Conservation (phyloP, 2,113 vertebrate species). For the Elanoides forficatus region DNA sequence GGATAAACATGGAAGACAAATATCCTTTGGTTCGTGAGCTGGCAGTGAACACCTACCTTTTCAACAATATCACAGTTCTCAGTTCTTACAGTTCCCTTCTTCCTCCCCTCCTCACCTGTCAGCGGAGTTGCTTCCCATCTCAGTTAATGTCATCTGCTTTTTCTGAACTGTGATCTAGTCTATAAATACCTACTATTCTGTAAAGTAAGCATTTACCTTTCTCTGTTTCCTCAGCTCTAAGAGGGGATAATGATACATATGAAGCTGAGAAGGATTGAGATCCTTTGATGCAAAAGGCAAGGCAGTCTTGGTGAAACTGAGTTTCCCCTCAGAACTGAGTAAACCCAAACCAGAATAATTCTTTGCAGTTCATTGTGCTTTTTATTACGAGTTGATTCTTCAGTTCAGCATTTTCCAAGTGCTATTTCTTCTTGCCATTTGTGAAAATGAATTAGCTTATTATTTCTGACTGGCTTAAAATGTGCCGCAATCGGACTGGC, state of each 20-base stretch:
- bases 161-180: neutral
- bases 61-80: rapidly evolving
- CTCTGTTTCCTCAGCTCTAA: neutral
- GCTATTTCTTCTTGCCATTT: neutral
- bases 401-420: neutral
- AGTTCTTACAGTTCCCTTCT: neutral
- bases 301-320: neutral
- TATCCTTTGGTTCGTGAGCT: conserved; percentile 82
- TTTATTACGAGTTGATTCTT: neutral
- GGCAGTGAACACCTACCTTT: neutral
- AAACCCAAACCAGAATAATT: neutral
- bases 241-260: rapidly evolving
- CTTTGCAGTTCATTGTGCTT: neutral
- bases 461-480: neutral
- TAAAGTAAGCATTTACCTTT: neutral
- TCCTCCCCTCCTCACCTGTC: neutral
- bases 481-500: neutral
- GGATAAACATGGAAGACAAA: conserved; percentile 95
- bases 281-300: neutral
- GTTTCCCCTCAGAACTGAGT: neutral
- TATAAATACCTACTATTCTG: neutral
- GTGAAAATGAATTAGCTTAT: neutral
- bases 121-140: neutral
- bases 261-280: neutral
- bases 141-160: neutral